These are phyloP conservation scores for Tachycineta bicolor DNA, from an alignment of 2,113 vertebrate species.

Conservation along the genomic window DNA sequence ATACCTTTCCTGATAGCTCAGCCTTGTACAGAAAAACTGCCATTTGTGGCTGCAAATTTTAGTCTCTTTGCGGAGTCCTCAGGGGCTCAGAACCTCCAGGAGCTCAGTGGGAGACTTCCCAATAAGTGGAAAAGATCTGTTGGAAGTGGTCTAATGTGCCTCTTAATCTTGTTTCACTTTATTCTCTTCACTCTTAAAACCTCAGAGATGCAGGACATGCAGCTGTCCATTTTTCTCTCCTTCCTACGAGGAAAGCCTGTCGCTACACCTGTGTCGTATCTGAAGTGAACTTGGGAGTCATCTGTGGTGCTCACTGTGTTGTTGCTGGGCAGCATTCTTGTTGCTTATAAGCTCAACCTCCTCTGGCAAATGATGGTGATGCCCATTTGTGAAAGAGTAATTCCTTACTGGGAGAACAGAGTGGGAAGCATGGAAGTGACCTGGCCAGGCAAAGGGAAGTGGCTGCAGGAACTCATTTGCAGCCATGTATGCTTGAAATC, in stretches of 20 bases:
- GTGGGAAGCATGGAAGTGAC: neutral
- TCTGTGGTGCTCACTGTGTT: neutral
- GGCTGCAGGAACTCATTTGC: neutral
- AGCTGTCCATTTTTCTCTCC: neutral
- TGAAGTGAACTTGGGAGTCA: neutral
- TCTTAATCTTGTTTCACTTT: conserved; percentile 19
- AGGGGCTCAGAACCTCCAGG: neutral
- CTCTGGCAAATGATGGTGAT: neutral
- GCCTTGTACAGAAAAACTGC: neutral
- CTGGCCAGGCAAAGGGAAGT: neutral
- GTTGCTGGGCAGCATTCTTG: neutral
- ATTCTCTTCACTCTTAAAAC: neutral
- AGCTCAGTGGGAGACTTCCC: neutral
- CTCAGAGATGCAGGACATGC: neutral
- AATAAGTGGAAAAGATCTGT: neutral
- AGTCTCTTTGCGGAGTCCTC: neutral
- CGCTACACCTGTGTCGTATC: neutral
- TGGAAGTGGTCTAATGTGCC: neutral
- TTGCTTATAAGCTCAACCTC: neutral
- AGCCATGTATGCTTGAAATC: neutral
- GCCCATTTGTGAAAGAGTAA: neutral
- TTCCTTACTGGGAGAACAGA: neutral
- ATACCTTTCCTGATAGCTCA: conserved; percentile 31
- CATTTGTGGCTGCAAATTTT: neutral
- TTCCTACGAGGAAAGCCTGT: conserved; percentile 1